Evolutionary conservation across 2,113 vertebrate genomes (phyloP), one percentile per base, ranked within the genome.

Genomic region (Eleginops maclovinus): DNA sequence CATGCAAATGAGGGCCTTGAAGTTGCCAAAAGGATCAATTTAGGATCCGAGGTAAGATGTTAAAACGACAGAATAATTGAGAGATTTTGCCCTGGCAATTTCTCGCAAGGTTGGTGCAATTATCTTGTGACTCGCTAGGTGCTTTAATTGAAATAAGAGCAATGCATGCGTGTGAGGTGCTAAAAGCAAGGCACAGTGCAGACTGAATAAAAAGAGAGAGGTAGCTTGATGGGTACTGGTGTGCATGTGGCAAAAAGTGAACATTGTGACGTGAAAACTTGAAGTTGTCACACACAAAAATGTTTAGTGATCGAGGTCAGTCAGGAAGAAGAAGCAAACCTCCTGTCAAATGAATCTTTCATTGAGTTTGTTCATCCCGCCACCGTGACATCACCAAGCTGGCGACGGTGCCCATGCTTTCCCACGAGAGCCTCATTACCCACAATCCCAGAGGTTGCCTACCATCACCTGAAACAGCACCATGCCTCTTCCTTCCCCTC

Each of bases 361-460:
- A 82, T 68, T 75, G 66, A 53, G 28, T 72, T 66, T 65, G 82
- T 84, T 82, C 70, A 28, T 75, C 79, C 51, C 3, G 65, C 9
- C 40, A 0, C 40, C 12, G 73, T 83, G 71, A 82, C 80, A 79
- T 79, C 86, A 80, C 72, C 66, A 13, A 69, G 46, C 66, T 49
- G 56, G 70, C 54, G 13, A 69, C 21, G 16, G 28, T 40, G 58
- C 31, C 84, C 77, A 56, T 2, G 67, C 31, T 59, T 46, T 61
- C 83, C 84, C 75, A 58, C 1, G 69, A 79, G 86, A 82, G 61
- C 67, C 83, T 75, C 76, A 70, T 89, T 90, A 85, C 85, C 87
- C 87, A 86, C 62, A 86, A 86, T 85, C 83, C 91, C 78, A 55
- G 75, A 79, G 81, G 75, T 60, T 69, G 84, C 64, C 63, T 49